Evolutionary conservation across 2,888 invertebrate species (phyloP), one percentile per base, ranked within the genome.

Genomic region (Choreutis nemorana): DNA sequence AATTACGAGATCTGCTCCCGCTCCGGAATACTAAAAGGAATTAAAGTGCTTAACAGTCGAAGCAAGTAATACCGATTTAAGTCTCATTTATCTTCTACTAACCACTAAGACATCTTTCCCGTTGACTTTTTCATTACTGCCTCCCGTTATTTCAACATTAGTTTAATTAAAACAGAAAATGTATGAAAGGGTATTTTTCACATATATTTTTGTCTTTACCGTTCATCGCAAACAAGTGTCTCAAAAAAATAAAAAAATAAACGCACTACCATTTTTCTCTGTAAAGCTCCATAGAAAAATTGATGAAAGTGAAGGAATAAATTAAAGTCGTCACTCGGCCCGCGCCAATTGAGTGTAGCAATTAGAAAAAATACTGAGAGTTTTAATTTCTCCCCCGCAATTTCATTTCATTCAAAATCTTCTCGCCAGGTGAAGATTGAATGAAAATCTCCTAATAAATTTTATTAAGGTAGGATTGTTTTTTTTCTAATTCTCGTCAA

Each of bases 1-100:
- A 67, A 71, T 71, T 66, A 66, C 63, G 52, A 63, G 67, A 57
- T 57, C 61, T 56, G 55, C 48, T 64, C 44, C 61, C 56, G 55
- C 48, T 64, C 44, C 53, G 43, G 53, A 64, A 64, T 62, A 63
- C 56, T 55, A 49, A 49, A 52, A 45, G 45, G 57, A 48, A n/a
- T n/a, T n/a, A n/a, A n/a, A n/a, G n/a, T n/a, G n/a, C 54, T 65
- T 55, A 56, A 45, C 55, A 45, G 46, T 42, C 41, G 37, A 44
- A 42, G 45, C 49, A 45, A 44, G 48, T 58, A 59, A 67, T 50
- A 46, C 58, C 47, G 50, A 51, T 55, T 59, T 61, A 57, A 26
- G 15, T 26, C 58, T 46, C 50, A 51, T 55, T 58, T 61, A 57
- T n/a, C n/a, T n/a, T n/a, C n/a, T n/a, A n/a, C n/a, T n/a, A n/a